Percentiles rank a stretch among this genome's conserved stretches.
Conservation (phyloP, 1,140 invertebrate genomes). For the Gonioctena quinquepunctata region DNA sequence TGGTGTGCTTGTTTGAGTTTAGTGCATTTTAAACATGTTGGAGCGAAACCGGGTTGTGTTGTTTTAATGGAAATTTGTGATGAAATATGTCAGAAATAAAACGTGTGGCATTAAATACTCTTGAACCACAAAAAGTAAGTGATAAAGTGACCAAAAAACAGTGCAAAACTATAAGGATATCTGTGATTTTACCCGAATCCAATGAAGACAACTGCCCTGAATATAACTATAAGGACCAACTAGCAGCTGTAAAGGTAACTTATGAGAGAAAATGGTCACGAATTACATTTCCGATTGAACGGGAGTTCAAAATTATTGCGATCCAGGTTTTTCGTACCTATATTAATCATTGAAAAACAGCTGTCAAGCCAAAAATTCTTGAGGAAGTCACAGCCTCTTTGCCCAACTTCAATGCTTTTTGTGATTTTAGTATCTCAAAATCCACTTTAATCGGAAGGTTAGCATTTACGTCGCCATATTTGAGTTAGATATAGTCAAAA, state of each 20-base stretch:
- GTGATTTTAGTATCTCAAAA: constrained; percentile 17
- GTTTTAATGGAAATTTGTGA: constrained; percentile 45
- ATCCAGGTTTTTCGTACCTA: neutral
- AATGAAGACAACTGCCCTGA: constrained; percentile 68
- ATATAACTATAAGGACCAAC: constrained; percentile 67
- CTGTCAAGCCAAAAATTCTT: constrained; percentile 12
- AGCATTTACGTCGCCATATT: constrained; percentile 49
- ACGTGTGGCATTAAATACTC: constrained; percentile 44
- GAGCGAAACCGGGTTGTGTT: constrained; percentile 50
- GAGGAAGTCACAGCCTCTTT: neutral
- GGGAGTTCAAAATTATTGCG: neutral
- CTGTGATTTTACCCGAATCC: constrained; percentile 64
- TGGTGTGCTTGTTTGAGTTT: constrained; percentile 35
- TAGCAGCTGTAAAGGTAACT: constrained; percentile 66
- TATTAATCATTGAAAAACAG: neutral
- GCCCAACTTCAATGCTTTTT: constrained; percentile 2
- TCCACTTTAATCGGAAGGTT: constrained; percentile 39
- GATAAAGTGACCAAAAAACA: constrained; percentile 41
- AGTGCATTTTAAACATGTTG: constrained; percentile 55
- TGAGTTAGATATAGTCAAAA: constrained; percentile 44
- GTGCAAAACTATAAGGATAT: constrained; percentile 61
- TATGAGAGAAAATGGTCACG: constrained; percentile 54
- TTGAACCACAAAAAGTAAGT: constrained; percentile 45
- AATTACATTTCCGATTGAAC: constrained; percentile 29
- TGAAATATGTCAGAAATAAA: constrained; percentile 55